These are phyloP conservation scores for Pentalonia nigronervosa DNA, from an alignment of 1,140 invertebrate genomes.

Conservation along the genomic window DNA sequence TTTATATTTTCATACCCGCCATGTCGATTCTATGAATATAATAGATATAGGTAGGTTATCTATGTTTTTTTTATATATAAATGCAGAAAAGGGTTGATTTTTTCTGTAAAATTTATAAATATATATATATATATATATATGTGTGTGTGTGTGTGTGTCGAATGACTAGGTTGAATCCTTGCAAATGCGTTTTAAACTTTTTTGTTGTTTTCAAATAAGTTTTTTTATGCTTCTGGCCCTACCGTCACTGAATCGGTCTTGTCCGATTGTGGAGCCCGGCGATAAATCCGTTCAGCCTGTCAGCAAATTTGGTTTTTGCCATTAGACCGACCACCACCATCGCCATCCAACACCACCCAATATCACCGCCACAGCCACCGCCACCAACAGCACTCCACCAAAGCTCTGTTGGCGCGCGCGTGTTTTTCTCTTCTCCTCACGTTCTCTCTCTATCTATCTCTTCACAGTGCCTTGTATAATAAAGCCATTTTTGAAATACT, in stretches of 20 bases:
- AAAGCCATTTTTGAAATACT: slow-evolving; percentile 57
- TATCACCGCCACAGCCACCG: background rate
- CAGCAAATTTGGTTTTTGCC: slow-evolving; percentile 56
- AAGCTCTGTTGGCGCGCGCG: background rate
- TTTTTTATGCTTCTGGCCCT: slow-evolving; percentile 3
- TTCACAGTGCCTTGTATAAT: slow-evolving; percentile 38
- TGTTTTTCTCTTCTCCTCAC: background rate
- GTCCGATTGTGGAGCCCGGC: slow-evolving; percentile 26
- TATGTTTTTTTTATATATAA: background rate
- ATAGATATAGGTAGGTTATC: background rate
- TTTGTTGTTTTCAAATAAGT: slow-evolving; percentile 50
- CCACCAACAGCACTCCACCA: slow-evolving; percentile 18
- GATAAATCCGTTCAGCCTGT: slow-evolving; percentile 40
- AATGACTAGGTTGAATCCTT: slow-evolving; percentile 14
- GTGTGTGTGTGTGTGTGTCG: background rate
- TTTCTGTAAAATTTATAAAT: background rate
- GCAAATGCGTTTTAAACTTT: slow-evolving; percentile 44
- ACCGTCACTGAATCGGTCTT: slow-evolving; percentile 22
- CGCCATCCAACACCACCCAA: background rate
- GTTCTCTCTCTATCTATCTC: slow-evolving; percentile 6
- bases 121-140: slow-evolving; percentile 8
- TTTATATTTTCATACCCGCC: background rate
- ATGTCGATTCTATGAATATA: background rate
- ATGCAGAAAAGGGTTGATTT: background rate
- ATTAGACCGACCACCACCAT: slow-evolving; percentile 33